A percentile compares a stretch with the other conserved stretches of the same genome.
Evolutionary conservation across 2,888 invertebrate species (phyloP).

Genomic region (Deilephila porcellus): DNA sequence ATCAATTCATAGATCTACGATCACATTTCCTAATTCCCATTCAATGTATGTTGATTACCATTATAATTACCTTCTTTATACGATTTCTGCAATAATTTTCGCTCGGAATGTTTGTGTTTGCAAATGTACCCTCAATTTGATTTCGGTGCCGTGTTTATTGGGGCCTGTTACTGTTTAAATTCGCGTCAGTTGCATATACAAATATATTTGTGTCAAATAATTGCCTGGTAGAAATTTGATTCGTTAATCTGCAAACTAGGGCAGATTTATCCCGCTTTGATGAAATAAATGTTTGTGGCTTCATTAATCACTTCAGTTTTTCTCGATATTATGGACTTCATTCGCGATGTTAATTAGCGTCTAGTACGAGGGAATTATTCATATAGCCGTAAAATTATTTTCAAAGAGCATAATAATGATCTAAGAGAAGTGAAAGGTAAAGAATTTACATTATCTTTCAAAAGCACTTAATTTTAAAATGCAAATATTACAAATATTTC

Average conservation of each 20-base stretch:
- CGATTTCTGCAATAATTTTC: neutral
- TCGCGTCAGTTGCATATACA: neutral
- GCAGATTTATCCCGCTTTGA: neutral
- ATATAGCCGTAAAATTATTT: no score
- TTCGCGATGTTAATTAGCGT: neutral
- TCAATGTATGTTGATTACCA: conserved; percentile 6
- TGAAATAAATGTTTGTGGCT: neutral
- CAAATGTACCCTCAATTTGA: neutral
- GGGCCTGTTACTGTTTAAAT: neutral
- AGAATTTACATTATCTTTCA: neutral
- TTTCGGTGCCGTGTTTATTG: neutral
- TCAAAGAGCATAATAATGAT: no score
- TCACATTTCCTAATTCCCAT: conserved; percentile 1
- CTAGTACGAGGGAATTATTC: neutral
- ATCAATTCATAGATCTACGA: neutral
- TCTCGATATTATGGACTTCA: neutral
- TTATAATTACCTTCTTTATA: neutral
- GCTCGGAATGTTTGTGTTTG: neutral
- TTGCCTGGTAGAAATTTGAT: neutral
- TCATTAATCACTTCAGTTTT: neutral
- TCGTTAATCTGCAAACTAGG: neutral
- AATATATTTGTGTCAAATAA: conserved; percentile 5
- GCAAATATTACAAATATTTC: no score
- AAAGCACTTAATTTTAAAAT: neutral
- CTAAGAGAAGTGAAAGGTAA: no score